These are phyloP conservation scores for Dolichoris vasculosae DNA, from an alignment of 1,140 invertebrate genomes.

Conservation along the genomic window DNA sequence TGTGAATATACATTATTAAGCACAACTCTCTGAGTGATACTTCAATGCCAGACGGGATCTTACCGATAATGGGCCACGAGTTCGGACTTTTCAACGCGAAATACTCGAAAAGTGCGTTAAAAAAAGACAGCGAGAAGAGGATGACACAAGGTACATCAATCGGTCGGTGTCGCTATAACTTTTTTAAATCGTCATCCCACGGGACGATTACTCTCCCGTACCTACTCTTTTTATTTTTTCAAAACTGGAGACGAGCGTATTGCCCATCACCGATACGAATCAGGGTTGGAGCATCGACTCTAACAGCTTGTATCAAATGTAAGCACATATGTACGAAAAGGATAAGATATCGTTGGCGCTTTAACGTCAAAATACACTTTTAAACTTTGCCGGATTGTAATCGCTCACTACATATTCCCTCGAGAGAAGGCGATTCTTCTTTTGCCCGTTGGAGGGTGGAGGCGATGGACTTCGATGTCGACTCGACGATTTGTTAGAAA, in stretches of 20 bases:
- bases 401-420: slow-evolving; percentile 64
- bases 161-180: not conserved
- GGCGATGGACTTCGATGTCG: not conserved
- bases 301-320: slow-evolving; percentile 73
- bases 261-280: slow-evolving; percentile 61
- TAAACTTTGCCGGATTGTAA: slow-evolving; percentile 68
- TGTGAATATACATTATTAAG: slow-evolving; percentile 38
- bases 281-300: slow-evolving; percentile 63
- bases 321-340: slow-evolving; percentile 65
- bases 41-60: not conserved
- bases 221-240: not conserved
- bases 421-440: not conserved
- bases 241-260: slow-evolving; percentile 38
- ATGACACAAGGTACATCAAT: slow-evolving; percentile 15
- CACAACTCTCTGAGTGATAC: not conserved
- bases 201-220: slow-evolving; percentile 13
- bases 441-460: not conserved
- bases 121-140: not conserved
- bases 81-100: slow-evolving; percentile 20
- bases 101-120: not conserved
- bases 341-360: slow-evolving; percentile 52
- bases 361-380: slow-evolving; percentile 71
- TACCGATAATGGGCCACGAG: not conserved
- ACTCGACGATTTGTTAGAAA: slow-evolving; percentile 39
- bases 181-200: slow-evolving; percentile 28